These are phyloP conservation scores for Pentamera pediparva DNA, from an alignment of 53 echinoderm and acorn worm genomes.

Conservation along the genomic window DNA sequence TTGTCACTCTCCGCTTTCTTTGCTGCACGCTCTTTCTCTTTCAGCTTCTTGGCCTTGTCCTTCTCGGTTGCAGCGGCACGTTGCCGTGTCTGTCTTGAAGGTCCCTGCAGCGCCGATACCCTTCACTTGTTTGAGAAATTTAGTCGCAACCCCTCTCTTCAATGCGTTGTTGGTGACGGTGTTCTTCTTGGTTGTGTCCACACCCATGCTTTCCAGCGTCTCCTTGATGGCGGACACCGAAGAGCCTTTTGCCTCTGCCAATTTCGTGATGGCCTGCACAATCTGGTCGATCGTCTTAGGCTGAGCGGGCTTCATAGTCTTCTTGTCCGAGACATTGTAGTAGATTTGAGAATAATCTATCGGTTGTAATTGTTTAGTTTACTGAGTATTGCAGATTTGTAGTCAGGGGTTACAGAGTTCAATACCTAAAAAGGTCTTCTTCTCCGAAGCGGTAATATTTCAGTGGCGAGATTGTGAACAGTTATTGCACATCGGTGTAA, in stretches of 20 bases:
- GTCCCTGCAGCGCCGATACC: slow-evolving; percentile 43
- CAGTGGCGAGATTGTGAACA: too few relatives aligned
- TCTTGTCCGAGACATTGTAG: too few relatives aligned
- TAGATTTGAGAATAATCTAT: too few relatives aligned
- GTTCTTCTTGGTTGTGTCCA: neutral
- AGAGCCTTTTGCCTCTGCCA: neutral
- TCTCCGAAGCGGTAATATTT: too few relatives aligned
- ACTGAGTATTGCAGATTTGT: too few relatives aligned
- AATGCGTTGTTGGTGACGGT: slow-evolving; percentile 30
- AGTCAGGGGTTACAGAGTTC: too few relatives aligned
- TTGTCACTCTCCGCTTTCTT: neutral
- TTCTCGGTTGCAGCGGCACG: slow-evolving; percentile 35
- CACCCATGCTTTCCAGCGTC: neutral
- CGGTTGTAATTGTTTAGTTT: too few relatives aligned
- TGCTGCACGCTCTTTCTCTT: slow-evolving; percentile 27
- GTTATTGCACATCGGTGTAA: too few relatives aligned
- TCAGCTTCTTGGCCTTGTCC: slow-evolving; percentile 32
- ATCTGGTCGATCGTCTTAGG: neutral
- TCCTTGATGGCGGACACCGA: neutral
- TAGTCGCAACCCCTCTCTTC: slow-evolving; percentile 28
- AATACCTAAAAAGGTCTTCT: too few relatives aligned
- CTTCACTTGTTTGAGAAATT: slow-evolving; percentile 12
- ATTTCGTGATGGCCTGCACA: neutral
- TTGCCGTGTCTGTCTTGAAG: slow-evolving; percentile 26
- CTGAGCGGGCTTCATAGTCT: neutral